phyloP scores from a whole-genome alignment of 2,888 invertebrate genomes.

The Lagria hirta region DNA sequence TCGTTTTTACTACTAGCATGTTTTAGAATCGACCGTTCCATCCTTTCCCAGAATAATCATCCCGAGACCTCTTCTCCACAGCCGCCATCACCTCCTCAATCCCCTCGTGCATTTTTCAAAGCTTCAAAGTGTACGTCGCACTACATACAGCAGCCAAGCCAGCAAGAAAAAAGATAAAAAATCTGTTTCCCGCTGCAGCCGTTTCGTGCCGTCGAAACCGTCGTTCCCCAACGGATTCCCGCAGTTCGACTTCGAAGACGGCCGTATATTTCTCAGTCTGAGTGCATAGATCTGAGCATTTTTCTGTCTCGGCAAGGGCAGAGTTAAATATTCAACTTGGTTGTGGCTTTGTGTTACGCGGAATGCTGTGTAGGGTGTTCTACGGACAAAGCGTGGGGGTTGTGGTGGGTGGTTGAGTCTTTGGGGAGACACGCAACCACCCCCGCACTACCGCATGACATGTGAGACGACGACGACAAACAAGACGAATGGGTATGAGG shows the following conservation, averaged over 20 bases:
- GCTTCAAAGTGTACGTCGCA: too few species aligned
- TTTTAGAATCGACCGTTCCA: too few species aligned
- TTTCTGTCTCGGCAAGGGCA: slow-evolving; percentile 13
- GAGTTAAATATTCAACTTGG: slow-evolving; percentile 21
- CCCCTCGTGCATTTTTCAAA: too few species aligned
- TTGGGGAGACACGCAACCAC: slow-evolving; percentile 15
- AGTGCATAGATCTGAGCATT: slow-evolving; percentile 9
- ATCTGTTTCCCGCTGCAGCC: too few species aligned
- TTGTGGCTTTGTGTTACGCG: slow-evolving; percentile 6
- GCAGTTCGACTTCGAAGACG: slow-evolving; percentile 8
- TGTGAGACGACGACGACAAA: slow-evolving; percentile 13
- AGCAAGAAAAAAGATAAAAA: too few species aligned
- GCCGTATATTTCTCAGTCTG: slow-evolving; percentile 10
- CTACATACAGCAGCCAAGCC: too few species aligned
- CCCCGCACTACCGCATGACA: slow-evolving; percentile 16
- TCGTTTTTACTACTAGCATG: too few species aligned
- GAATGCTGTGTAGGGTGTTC: slow-evolving; percentile 9
- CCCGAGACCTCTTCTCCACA: too few species aligned
- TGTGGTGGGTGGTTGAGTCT: slow-evolving; percentile 11
- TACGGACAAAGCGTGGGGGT: slow-evolving; percentile 14
- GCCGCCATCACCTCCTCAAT: too few species aligned
- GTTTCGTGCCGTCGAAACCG: background rate
- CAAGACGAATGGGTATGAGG: slow-evolving; percentile 15
- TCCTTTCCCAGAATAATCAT: too few species aligned
- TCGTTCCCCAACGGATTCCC: slow-evolving; percentile 8